These are phyloP conservation scores for Escarpia spicata DNA, from an alignment of 2,888 invertebrate genomes.

Conservation along the genomic window DNA sequence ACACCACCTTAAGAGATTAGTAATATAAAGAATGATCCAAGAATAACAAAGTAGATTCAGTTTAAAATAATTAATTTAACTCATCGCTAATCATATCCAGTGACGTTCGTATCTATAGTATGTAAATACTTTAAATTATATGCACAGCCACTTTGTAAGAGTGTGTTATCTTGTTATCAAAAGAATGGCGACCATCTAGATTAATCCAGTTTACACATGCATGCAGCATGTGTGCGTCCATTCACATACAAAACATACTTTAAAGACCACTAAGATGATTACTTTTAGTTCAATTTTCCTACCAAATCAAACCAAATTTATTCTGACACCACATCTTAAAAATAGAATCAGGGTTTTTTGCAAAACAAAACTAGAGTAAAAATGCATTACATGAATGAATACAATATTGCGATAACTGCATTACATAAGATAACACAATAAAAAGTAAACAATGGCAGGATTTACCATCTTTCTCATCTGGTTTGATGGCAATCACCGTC, in stretches of 20 bases:
- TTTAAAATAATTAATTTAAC: too few species aligned
- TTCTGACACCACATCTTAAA: too few species aligned
- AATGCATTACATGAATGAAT: too few species aligned
- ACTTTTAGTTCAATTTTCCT: neutral
- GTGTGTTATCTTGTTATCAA: too few species aligned
- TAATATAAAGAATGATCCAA: neutral
- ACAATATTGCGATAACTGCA: too few species aligned
- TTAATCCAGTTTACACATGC: neutral
- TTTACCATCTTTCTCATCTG: constrained; percentile 62
- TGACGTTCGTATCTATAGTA: too few species aligned
- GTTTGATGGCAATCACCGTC: constrained; percentile 54
- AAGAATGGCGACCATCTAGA: too few species aligned
- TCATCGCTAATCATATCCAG: too few species aligned
- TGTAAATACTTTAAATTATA: too few species aligned
- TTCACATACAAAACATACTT: neutral
- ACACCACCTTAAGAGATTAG: neutral
- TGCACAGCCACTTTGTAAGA: too few species aligned
- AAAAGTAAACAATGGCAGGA: neutral
- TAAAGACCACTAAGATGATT: neutral
- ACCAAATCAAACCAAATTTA: neutral
- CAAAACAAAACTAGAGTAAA: neutral
- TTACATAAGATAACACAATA: neutral
- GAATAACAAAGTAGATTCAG: neutral
- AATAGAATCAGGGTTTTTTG: too few species aligned
- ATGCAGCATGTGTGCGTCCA: neutral